Conservation (phyloP, 2,797 vertebrate species). For the Tiaroga cobitis region DNA sequence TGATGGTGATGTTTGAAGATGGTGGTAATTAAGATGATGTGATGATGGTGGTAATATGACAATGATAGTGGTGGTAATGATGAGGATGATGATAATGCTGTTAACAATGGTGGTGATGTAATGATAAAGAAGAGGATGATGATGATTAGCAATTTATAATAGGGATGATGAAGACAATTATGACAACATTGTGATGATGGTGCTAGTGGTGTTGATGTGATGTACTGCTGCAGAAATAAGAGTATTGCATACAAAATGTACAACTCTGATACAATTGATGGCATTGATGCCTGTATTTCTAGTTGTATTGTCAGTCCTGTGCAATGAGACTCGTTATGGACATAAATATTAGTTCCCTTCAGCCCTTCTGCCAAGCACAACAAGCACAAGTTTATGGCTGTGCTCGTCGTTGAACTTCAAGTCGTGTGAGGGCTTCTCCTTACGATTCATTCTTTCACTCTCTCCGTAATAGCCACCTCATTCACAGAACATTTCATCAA, state of each 20-base stretch:
- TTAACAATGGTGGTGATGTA: neutral
- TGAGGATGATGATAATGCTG: neutral
- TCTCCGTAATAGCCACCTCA: constrained; percentile 32
- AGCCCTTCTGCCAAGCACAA: constrained; percentile 47
- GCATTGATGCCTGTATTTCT: neutral
- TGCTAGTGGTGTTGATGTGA: neutral
- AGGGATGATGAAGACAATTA: neutral
- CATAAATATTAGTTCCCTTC: constrained; percentile 46
- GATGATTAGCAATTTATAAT: neutral
- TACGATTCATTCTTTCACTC: constrained; percentile 36
- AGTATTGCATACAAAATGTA: neutral
- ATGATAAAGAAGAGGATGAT: neutral
- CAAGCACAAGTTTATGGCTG: constrained; percentile 52
- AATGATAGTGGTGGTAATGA: neutral
- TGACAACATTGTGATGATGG: neutral
- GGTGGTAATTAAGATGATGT: neutral
- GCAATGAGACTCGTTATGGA: constrained; percentile 46
- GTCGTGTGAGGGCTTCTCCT: constrained; percentile 38
- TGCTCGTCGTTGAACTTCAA: constrained; percentile 49
- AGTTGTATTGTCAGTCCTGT: constrained; percentile 9
- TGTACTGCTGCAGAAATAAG: neutral
- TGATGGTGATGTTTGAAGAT: neutral
- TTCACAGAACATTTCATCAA: constrained; percentile 33
- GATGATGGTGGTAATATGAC: neutral
- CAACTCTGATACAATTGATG: neutral